Evolutionary conservation across 2,888 invertebrate species (phyloP).

Genomic region (Junonia oenone): DNA sequence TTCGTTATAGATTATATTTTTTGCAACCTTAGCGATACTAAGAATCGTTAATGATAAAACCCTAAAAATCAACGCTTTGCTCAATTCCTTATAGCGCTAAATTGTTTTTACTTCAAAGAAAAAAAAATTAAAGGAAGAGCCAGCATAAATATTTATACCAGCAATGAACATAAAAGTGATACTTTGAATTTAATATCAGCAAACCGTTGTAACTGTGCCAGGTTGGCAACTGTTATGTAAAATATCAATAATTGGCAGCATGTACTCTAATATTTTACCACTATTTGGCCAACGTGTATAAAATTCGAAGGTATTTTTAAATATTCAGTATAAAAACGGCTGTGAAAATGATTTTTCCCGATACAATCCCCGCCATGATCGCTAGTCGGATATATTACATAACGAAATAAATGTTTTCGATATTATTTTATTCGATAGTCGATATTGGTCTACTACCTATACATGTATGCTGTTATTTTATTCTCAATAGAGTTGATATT

Average conservation of each 20-base stretch:
- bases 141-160: slow-evolving; percentile 10
- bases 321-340: neutral
- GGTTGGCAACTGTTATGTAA: slow-evolving; percentile 24
- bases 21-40: too few species aligned
- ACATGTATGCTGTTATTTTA: too few species aligned
- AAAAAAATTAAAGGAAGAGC: neutral
- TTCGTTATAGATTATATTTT: too few species aligned
- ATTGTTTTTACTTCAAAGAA: neutral
- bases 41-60: too few species aligned
- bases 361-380: too few species aligned
- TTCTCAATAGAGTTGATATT: too few species aligned
- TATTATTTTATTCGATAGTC: too few species aligned
- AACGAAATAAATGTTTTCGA: too few species aligned
- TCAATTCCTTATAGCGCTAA: too few species aligned
- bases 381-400: too few species aligned
- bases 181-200: slow-evolving; percentile 27
- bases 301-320: slow-evolving; percentile 6
- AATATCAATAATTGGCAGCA: slow-evolving; percentile 27
- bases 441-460: too few species aligned
- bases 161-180: slow-evolving; percentile 20
- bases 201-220: slow-evolving; percentile 25
- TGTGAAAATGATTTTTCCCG: neutral
- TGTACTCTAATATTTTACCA: slow-evolving; percentile 20
- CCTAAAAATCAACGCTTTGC: too few species aligned
- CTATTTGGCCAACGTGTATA: slow-evolving; percentile 18